These are phyloP conservation scores for Rutpela maculata DNA, from an alignment of 2,888 invertebrate genomes.

Conservation along the genomic window DNA sequence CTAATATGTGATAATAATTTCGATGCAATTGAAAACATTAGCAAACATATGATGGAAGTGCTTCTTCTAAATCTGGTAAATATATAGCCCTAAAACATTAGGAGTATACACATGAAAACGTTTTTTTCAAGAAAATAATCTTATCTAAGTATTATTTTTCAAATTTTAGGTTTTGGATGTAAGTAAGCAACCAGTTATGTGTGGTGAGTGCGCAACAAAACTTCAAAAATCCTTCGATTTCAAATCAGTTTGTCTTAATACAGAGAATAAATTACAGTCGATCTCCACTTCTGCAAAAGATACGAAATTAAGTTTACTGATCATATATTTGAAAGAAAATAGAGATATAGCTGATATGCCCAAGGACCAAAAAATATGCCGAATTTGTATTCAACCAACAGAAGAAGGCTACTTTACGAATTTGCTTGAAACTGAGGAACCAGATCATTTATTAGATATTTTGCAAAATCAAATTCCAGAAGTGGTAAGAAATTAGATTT, in stretches of 20 bases:
- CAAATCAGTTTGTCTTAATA: not conserved
- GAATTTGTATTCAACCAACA: not conserved
- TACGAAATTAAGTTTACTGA: not conserved
- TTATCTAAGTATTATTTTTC: not conserved
- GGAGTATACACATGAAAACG: too few species aligned
- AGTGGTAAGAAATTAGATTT: not conserved
- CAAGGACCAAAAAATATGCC: not conserved
- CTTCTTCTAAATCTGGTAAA: not conserved
- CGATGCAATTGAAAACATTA: not conserved
- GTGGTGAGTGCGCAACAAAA: not conserved
- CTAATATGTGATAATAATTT: not conserved
- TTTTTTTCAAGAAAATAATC: not conserved
- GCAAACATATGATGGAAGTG: not conserved
- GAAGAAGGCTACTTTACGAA: not conserved
- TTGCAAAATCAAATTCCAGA: conserved; percentile 1
- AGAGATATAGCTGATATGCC: not conserved
- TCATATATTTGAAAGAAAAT: not conserved
- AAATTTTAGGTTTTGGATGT: not conserved
- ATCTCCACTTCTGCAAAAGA: not conserved
- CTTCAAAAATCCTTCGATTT: not conserved
- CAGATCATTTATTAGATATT: not conserved
- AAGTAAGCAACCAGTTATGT: not conserved
- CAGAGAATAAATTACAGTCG: not conserved
- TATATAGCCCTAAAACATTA: too few species aligned
- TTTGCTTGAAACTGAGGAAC: not conserved